These are phyloP conservation scores for Synanthedon myopaeformis DNA, from an alignment of 2,888 invertebrate species.

Conservation along the genomic window DNA sequence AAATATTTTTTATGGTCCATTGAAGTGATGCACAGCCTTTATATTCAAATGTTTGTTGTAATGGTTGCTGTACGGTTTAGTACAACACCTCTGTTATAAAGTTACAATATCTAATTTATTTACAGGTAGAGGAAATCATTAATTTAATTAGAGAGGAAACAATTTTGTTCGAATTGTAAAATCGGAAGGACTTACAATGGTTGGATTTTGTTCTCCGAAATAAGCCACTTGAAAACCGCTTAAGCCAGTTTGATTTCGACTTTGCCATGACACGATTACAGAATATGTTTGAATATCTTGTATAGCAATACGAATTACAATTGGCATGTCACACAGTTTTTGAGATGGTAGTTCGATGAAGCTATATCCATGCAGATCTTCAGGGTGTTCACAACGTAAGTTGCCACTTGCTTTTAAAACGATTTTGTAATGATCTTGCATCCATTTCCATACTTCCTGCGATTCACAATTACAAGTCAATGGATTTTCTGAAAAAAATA, in stretches of 20 bases:
- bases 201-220: constrained; percentile 70
- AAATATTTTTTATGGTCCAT: constrained; percentile 70
- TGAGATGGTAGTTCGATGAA: constrained; percentile 84
- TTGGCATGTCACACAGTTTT: constrained; percentile 86
- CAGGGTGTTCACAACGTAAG: constrained; percentile 86
- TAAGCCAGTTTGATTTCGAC: constrained; percentile 86
- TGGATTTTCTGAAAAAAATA: constrained; percentile 79
- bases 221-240: constrained; percentile 89
- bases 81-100: constrained; percentile 16
- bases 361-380: constrained; percentile 79
- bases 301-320: constrained; percentile 85
- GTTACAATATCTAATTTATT: constrained; percentile 14
- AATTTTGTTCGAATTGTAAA: constrained; percentile 1
- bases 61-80: constrained; percentile 43
- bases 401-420: constrained; percentile 70
- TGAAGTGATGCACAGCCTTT: constrained; percentile 67
- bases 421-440: constrained; percentile 87
- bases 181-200: constrained; percentile 59
- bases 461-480: constrained; percentile 90
- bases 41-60: constrained; percentile 66
- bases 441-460: constrained; percentile 93
- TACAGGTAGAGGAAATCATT: neutral
- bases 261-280: constrained; percentile 90
- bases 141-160: neutral
- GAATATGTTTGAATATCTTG: constrained; percentile 91